Conservation (phyloP, 2,797 vertebrate species). For the Todus mexicanus region DNA sequence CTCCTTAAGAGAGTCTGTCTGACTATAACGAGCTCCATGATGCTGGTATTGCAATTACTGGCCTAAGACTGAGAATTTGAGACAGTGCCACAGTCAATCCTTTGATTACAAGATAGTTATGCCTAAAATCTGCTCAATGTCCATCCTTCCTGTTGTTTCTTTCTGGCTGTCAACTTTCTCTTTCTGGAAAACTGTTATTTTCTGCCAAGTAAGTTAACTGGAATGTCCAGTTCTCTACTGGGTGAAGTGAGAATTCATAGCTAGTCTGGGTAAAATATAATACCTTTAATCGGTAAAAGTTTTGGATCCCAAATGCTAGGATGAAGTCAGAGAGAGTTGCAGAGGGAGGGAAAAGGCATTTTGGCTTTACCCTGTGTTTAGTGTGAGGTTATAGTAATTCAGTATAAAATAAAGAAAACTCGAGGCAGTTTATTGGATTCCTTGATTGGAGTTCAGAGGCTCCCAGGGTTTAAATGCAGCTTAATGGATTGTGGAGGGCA, state of each 20-base stretch:
- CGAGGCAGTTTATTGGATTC: background rate
- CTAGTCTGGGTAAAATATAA: background rate
- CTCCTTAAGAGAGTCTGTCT: background rate
- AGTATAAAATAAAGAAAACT: background rate
- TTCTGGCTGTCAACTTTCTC: background rate
- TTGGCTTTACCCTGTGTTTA: background rate
- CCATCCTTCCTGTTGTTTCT: background rate
- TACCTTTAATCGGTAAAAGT: background rate
- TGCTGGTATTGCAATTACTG: background rate
- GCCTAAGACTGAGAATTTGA: background rate
- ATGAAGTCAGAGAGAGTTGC: background rate
- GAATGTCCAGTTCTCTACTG: background rate
- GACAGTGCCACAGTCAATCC: background rate
- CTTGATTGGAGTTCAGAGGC: background rate
- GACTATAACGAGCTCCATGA: background rate
- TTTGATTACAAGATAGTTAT: background rate
- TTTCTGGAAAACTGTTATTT: background rate
- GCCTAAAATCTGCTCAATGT: background rate
- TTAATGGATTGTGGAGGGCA: background rate
- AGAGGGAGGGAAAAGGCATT: background rate
- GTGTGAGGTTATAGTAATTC: background rate
- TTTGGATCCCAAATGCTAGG: background rate
- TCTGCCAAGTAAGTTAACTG: background rate
- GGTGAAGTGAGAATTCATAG: background rate
- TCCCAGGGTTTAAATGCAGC: background rate